These are phyloP conservation scores for Lithophane ornitopus DNA, from an alignment of 2,888 invertebrate genomes.

Conservation along the genomic window DNA sequence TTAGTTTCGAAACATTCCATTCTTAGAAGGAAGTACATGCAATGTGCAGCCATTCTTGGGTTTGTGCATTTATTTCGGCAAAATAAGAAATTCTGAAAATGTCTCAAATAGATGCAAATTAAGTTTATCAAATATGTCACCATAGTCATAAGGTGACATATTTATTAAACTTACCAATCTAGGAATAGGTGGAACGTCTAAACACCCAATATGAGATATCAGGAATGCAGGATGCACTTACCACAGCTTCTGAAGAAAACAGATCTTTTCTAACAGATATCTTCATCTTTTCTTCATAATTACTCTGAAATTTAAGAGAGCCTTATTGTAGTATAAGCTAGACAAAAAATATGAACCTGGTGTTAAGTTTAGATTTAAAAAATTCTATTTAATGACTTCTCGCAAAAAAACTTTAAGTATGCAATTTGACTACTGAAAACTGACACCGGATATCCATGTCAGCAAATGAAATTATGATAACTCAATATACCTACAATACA, in stretches of 20 bases:
- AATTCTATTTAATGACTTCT: no score
- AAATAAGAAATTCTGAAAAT: neutral
- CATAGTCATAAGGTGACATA: no score
- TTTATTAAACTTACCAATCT: neutral
- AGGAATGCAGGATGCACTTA: slow-evolving; percentile 42
- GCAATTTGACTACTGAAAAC: neutral
- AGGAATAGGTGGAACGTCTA: neutral
- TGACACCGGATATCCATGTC: slow-evolving; percentile 1
- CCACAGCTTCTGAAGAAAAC: slow-evolving; percentile 61
- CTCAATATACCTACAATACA: slow-evolving; percentile 2
- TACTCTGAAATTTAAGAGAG: slow-evolving; percentile 27
- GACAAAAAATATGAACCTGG: neutral
- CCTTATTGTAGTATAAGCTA: no score
- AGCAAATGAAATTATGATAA: slow-evolving; percentile 5
- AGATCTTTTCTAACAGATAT: slow-evolving; percentile 75
- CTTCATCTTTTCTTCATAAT: slow-evolving; percentile 16
- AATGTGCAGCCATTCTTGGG: neutral
- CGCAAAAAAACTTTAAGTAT: neutral
- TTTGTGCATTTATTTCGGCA: neutral
- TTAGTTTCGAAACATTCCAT: neutral
- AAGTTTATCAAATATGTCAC: neutral
- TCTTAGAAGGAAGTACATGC: neutral
- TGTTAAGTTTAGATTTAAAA: neutral
- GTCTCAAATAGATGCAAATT: neutral
- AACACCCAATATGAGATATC: neutral